Percentiles rank a stretch among this genome's conserved stretches.
Conservation (phyloP, 1,140 invertebrate genomes). For the Aporrectodea caliginosa region DNA sequence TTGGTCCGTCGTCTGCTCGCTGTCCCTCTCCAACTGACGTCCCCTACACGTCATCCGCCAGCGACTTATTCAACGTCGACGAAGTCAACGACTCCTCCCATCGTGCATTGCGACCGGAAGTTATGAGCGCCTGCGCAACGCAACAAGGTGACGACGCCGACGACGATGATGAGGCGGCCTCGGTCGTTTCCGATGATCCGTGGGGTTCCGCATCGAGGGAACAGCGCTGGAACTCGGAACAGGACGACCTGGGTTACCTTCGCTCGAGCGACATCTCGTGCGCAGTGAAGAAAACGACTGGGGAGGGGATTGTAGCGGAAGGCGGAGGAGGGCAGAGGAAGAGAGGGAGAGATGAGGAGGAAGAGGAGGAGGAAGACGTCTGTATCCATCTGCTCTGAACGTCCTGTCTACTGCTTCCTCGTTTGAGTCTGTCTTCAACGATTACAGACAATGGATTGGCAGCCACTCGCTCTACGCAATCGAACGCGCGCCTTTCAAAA, state of each 20-base stretch:
- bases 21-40: neutral
- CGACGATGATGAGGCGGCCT: neutral
- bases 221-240: neutral
- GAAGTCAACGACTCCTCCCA: too few relatives aligned
- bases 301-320: neutral
- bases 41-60: neutral
- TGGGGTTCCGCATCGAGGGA: neutral
- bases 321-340: neutral
- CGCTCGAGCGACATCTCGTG: neutral
- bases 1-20: neutral
- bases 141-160: neutral
- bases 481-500: too few relatives aligned
- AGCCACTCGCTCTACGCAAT: too few relatives aligned
- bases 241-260: neutral
- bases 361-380: neutral
- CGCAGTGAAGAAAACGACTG: neutral
- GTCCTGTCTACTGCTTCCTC: too few relatives aligned
- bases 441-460: too few relatives aligned
- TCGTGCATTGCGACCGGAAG: too few relatives aligned
- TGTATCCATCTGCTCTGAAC: neutral
- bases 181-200: neutral
- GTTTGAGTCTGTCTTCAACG: too few relatives aligned
- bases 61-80: neutral
- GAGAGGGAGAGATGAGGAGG: neutral
- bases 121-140: too few relatives aligned